A percentile compares a stretch with the other conserved stretches of the same genome.
These are phyloP conservation scores for Acanthornis magna DNA, from an alignment of 2,797 vertebrate genomes.

Conservation along the genomic window DNA sequence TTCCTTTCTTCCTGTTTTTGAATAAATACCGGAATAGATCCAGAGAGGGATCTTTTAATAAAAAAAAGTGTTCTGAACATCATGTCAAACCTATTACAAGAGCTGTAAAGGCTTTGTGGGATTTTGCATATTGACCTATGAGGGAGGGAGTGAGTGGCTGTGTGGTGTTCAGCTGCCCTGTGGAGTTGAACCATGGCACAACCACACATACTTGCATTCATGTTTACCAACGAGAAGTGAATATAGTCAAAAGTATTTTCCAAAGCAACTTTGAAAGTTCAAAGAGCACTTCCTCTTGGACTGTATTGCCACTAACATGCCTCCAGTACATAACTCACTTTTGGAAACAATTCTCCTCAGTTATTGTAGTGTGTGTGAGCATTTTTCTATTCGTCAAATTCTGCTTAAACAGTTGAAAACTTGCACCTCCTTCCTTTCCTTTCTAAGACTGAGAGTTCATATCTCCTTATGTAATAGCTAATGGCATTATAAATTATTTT, in stretches of 20 bases:
- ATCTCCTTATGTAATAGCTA: not conserved
- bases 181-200: accelerated
- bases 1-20: not conserved
- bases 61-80: not conserved
- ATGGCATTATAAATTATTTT: not conserved
- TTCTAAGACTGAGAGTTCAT: not conserved
- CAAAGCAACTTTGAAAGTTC: not conserved
- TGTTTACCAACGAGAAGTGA: not conserved
- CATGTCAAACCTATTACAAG: not conserved
- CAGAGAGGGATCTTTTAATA: not conserved
- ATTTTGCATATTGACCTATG: not conserved
- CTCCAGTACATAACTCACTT: not conserved
- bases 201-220: accelerated
- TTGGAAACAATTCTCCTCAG: not conserved
- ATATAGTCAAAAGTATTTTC: not conserved
- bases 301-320: not conserved
- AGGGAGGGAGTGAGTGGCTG: not conserved
- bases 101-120: not conserved
- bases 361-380: not conserved
- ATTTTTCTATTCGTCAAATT: not conserved
- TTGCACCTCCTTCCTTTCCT: not conserved
- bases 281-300: not conserved
- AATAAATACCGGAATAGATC: not conserved
- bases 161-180: not conserved
- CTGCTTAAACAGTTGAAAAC: not conserved